Conservation (phyloP, 2,888 invertebrate species). For the Drosophila mercatorum region DNA sequence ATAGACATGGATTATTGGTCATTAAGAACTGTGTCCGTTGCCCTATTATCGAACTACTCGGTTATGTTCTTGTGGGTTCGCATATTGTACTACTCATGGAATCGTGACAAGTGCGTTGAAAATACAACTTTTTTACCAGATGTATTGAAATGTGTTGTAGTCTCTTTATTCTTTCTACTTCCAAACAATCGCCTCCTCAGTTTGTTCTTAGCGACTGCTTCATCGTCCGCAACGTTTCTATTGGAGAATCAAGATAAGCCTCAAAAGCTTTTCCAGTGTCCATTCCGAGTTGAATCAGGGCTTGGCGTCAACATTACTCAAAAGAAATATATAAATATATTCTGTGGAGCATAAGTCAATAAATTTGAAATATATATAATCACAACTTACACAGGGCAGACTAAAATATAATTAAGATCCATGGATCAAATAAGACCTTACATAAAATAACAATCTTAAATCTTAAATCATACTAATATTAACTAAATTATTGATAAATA, state of each 20-base stretch:
- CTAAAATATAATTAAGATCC: conserved; percentile 5
- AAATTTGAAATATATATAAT: too few species aligned
- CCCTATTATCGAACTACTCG: neutral
- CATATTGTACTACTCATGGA: neutral
- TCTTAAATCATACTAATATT: too few species aligned
- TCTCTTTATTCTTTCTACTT: neutral
- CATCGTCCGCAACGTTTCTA: neutral
- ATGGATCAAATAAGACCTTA: neutral
- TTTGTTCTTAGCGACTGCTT: neutral
- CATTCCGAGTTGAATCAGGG: neutral
- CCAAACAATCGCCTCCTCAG: neutral
- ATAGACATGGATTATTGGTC: neutral
- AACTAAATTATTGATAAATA: neutral
- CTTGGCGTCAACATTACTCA: neutral
- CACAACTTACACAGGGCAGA: conserved; percentile 3
- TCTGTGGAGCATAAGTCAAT: neutral
- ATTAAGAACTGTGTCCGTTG: neutral
- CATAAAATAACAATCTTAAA: too few species aligned
- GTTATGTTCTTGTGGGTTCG: accelerated
- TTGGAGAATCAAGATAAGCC: neutral
- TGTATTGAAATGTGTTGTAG: conserved; percentile 21
- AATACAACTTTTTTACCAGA: conserved; percentile 9
- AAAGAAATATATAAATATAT: conserved; percentile 15
- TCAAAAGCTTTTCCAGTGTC: neutral
- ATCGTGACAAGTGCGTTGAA: neutral